A percentile compares a stretch with the other conserved stretches of the same genome.
Evolutionary conservation across 1,140 invertebrate genomes (phyloP).

Genomic region (Ostrea edulis): DNA sequence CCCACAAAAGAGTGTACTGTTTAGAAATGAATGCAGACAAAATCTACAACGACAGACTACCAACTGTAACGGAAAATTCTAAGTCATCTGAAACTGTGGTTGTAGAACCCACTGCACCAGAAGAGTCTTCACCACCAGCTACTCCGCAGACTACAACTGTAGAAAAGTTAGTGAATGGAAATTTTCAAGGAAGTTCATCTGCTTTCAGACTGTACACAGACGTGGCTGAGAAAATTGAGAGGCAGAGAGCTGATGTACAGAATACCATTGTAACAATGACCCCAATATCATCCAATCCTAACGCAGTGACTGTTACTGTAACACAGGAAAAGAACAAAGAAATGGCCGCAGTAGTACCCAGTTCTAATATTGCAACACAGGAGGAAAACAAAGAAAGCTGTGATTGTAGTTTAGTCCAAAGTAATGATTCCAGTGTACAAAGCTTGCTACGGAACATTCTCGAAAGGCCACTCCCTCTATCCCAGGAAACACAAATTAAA

Average conservation of each 20-base stretch:
- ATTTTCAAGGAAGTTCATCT: constrained; percentile 64
- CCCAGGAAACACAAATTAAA: not conserved
- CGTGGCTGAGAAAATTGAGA: constrained; percentile 66
- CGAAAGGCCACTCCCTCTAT: not conserved
- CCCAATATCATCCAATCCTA: constrained; percentile 65
- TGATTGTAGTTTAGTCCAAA: not conserved
- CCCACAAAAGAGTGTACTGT: constrained; percentile 91
- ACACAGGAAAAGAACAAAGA: constrained; percentile 35
- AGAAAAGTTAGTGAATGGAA: constrained; percentile 57
- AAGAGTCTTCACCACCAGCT: constrained; percentile 43
- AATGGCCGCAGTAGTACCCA: constrained; percentile 63
- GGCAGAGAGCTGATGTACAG: constrained; percentile 53
- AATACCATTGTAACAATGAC: constrained; percentile 47
- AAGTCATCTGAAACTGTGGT: constrained; percentile 66
- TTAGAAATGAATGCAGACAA: constrained; percentile 70
- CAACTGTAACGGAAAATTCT: not conserved
- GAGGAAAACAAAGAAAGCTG: constrained; percentile 4
- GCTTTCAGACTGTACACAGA: constrained; percentile 69
- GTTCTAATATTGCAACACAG: constrained; percentile 55
- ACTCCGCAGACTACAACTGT: constrained; percentile 17
- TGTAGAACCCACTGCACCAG: constrained; percentile 68
- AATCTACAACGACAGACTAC: not conserved
- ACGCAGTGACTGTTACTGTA: constrained; percentile 65
- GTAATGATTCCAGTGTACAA: not conserved
- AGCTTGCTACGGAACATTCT: constrained; percentile 30